These are phyloP conservation scores for Zosterops hypoxanthus DNA, from an alignment of 2,113 vertebrate genomes.

Conservation along the genomic window DNA sequence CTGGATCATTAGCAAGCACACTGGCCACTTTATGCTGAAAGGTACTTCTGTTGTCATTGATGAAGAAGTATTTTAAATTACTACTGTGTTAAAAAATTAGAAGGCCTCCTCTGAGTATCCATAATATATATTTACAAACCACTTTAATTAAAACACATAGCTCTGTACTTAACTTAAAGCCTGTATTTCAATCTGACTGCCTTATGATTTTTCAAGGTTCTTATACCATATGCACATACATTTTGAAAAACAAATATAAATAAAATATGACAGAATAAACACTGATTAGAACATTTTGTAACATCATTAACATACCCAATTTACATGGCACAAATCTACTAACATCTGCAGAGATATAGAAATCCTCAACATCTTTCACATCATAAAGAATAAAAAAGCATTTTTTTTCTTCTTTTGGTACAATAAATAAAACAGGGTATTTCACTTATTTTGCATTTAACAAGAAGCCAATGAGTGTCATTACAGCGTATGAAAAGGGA, in stretches of 20 bases:
- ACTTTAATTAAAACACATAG: slow-evolving; percentile 4
- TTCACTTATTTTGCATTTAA: background rate
- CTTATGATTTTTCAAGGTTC: background rate
- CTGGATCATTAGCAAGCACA: background rate
- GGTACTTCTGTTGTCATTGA: background rate
- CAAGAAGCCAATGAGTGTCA: background rate
- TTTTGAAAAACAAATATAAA: background rate
- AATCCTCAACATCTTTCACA: background rate
- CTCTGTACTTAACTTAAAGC: background rate
- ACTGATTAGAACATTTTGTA: background rate
- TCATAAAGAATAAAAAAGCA: background rate
- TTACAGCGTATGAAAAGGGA: background rate
- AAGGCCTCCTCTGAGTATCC: background rate
- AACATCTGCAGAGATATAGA: slow-evolving; percentile 18
- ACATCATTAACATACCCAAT: background rate
- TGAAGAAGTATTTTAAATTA: background rate
- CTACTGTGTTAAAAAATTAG: background rate
- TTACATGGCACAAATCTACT: background rate
- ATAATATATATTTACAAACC: background rate
- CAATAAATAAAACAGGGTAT: background rate
- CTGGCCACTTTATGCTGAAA: background rate
- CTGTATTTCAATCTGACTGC: background rate
- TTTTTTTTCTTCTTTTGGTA: background rate
- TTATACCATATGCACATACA: background rate
- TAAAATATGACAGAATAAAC: slow-evolving; percentile 7